Evolutionary conservation across 1,140 invertebrate genomes (phyloP).

Genomic region (Drosophila trapezifrons): DNA sequence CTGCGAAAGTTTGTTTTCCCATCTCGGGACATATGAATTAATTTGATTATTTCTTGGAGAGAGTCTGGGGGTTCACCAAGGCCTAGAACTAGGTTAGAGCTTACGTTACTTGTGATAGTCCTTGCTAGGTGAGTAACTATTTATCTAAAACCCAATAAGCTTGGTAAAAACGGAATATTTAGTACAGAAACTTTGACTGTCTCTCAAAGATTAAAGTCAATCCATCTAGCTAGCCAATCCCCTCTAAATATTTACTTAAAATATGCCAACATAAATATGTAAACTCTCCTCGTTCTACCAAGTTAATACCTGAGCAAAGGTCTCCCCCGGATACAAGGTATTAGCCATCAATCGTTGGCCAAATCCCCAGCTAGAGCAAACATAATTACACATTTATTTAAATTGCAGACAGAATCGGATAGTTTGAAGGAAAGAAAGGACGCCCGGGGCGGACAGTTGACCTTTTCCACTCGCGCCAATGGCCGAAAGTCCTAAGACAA

Average conservation of each 20-base stretch:
- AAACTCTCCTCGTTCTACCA: background rate
- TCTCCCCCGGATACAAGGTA: background rate
- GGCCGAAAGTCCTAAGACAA: conserved; percentile 69
- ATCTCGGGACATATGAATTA: conserved; percentile 53
- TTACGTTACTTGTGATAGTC: too few relatives aligned
- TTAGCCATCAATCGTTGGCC: conserved; percentile 20
- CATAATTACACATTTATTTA: conserved; percentile 70
- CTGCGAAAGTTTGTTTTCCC: conserved; percentile 54
- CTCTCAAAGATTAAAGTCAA: background rate
- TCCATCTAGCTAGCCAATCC: background rate
- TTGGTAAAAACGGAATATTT: too few relatives aligned
- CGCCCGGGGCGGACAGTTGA: conserved; percentile 47
- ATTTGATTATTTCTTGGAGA: conserved; percentile 52
- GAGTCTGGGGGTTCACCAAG: too few relatives aligned
- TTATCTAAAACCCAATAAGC: too few relatives aligned
- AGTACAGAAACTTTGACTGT: too few relatives aligned
- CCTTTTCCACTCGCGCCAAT: conserved; percentile 51
- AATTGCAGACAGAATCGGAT: conserved; percentile 22
- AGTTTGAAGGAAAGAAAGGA: conserved; percentile 3
- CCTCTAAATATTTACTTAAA: conserved; percentile 18
- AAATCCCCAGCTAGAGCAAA: conserved; percentile 33
- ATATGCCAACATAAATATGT: background rate
- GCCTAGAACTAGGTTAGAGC: too few relatives aligned
- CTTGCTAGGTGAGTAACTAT: too few relatives aligned
- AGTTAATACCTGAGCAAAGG: background rate